A percentile compares a stretch with the other conserved stretches of the same genome.
Evolutionary conservation across 2,113 vertebrate species (phyloP).

Genomic region (Strix uralensis): DNA sequence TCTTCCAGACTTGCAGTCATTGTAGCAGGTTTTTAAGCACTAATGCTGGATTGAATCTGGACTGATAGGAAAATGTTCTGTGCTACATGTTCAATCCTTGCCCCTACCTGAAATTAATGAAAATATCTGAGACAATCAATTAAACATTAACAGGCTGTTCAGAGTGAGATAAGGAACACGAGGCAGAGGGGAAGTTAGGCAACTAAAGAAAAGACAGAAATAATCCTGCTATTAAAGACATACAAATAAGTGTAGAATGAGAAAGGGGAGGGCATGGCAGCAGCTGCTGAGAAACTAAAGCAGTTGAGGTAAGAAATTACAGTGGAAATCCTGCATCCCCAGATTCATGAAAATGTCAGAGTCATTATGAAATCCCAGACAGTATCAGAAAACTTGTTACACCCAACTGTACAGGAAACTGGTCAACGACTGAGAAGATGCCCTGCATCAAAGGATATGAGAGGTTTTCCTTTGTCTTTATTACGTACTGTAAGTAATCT

Average conservation of each 20-base stretch:
- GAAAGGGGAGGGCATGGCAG: background rate
- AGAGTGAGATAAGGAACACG: background rate
- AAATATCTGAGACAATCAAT: background rate
- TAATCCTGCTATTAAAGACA: background rate
- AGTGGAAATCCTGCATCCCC: background rate
- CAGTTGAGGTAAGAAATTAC: background rate
- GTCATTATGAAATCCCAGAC: constrained; percentile 1
- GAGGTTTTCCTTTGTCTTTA: background rate
- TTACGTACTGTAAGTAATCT: background rate
- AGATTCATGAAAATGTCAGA: background rate
- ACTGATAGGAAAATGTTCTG: background rate
- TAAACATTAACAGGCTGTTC: background rate
- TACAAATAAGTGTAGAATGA: background rate
- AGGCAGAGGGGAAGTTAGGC: background rate
- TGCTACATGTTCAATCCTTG: background rate
- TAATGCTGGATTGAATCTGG: background rate
- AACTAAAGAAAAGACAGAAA: background rate
- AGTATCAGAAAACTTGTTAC: background rate
- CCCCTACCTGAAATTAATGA: background rate
- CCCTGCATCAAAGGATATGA: background rate
- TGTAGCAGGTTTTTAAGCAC: background rate
- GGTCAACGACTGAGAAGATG: background rate
- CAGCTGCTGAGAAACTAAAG: background rate
- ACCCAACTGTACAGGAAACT: background rate
- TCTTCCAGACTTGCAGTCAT: background rate